phyloP scores from a whole-genome alignment of 1,140 invertebrate genomes.

The Branchinecta lindahli region DNA sequence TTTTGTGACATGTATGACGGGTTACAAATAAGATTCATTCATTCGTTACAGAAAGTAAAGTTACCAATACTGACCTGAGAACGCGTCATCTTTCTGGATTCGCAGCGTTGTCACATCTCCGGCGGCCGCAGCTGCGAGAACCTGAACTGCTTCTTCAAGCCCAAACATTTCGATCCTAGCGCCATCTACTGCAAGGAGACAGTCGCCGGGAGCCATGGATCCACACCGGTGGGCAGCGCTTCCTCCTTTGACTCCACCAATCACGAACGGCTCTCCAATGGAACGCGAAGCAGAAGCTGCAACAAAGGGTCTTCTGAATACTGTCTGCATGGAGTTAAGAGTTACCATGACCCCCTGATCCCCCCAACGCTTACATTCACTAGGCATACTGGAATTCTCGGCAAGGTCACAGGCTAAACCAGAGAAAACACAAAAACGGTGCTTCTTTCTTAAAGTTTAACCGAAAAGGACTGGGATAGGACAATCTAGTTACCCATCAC shows the following conservation, averaged over 20 bases:
- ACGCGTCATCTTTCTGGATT: conserved; percentile 42
- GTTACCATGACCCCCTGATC: no score
- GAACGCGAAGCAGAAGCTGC: conserved; percentile 29
- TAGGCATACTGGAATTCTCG: no score
- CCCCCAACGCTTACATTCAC: no score
- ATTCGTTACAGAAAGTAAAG: no score
- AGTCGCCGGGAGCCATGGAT: conserved; percentile 67
- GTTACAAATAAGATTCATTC: no score
- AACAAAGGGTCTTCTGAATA: conserved; percentile 12
- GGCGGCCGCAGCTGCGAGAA: conserved; percentile 44
- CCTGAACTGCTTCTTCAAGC: conserved; percentile 53
- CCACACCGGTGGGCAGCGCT: conserved; percentile 79
- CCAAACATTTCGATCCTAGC: conserved; percentile 54
- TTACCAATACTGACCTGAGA: conserved; percentile 28
- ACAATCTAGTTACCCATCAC: no score
- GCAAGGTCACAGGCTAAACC: no score
- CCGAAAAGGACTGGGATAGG: no score
- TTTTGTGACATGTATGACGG: no score
- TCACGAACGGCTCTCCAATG: conserved; percentile 48
- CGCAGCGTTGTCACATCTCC: conserved; percentile 62
- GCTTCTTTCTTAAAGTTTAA: no score
- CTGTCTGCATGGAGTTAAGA: no score
- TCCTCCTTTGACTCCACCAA: conserved; percentile 70
- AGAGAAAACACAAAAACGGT: conserved; percentile 12
- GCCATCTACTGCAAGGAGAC: conserved; percentile 70